Conservation (phyloP, 2,888 invertebrate species). For the Iselma pallidipennis region DNA sequence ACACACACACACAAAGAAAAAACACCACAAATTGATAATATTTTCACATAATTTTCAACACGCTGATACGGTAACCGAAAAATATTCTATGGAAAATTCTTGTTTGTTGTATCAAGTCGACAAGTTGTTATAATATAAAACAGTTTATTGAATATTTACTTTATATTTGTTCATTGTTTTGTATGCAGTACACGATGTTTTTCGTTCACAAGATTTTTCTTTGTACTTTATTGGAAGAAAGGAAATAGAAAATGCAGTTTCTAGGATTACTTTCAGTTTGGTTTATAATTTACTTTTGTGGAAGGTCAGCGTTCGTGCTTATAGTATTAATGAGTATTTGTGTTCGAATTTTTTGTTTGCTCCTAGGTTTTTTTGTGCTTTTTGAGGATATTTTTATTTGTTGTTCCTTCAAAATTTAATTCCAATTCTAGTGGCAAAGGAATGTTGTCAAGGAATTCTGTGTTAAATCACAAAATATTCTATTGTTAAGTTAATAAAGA, state of each 20-base stretch:
- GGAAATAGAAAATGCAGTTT: conserved; percentile 8
- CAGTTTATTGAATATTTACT: background rate
- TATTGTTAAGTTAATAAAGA: no score
- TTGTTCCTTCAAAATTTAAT: no score
- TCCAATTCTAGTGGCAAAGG: no score
- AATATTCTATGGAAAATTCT: no score
- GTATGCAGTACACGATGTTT: background rate
- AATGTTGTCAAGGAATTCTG: no score
- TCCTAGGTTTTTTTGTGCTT: no score
- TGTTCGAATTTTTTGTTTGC: background rate
- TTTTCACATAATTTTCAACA: no score
- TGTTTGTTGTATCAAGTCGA: background rate
- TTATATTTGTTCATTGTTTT: background rate
- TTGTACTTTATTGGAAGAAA: background rate
- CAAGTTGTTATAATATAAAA: background rate
- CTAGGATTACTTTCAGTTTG: conserved; percentile 3
- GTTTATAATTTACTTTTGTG: conserved; percentile 5
- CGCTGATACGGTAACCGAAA: no score
- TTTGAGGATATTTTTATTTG: no score
- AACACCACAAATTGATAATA: no score
- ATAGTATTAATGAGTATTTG: background rate
- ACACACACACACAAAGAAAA: no score
- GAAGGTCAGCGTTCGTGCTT: background rate
- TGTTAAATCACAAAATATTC: no score
- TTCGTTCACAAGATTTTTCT: background rate